Conservation (phyloP, 2,797 vertebrate species). For the Paedocypris micromegethes region DNA sequence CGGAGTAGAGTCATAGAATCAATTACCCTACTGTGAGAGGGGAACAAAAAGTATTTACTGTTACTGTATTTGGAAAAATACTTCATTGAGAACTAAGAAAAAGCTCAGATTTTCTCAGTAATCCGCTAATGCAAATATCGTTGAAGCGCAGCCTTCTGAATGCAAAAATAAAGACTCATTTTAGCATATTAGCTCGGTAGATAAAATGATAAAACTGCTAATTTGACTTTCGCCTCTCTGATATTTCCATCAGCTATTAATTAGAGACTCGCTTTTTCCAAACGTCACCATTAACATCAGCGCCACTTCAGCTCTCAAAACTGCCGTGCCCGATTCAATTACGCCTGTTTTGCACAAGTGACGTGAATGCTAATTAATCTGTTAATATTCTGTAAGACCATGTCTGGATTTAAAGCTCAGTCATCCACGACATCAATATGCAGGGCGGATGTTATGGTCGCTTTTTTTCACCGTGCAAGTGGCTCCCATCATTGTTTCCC, state of each 20-base stretch:
- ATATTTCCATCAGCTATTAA: conserved; percentile 53
- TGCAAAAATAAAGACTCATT: conserved; percentile 10
- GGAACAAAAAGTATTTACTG: too few species aligned
- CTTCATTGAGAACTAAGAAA: not conserved
- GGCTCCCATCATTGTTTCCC: conserved; percentile 36
- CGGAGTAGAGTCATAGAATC: too few species aligned
- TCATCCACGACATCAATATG: conserved; percentile 42
- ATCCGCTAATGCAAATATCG: conserved; percentile 13
- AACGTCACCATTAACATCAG: conserved; percentile 53
- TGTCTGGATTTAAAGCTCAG: conserved; percentile 47
- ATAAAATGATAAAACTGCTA: conserved; percentile 40
- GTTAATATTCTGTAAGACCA: conserved; percentile 48
- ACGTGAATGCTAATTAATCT: conserved; percentile 53
- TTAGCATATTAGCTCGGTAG: conserved; percentile 31
- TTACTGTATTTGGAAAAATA: too few species aligned
- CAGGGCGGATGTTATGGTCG: conserved; percentile 37
- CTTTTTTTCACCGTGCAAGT: conserved; percentile 40
- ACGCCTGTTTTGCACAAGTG: conserved; percentile 40
- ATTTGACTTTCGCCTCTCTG: conserved; percentile 46
- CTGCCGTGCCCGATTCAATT: conserved; percentile 52
- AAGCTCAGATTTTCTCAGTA: not conserved
- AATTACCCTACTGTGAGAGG: too few species aligned
- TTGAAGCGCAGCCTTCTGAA: conserved; percentile 6
- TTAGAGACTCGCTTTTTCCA: conserved; percentile 52
- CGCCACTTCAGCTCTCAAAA: conserved; percentile 45